These are phyloP conservation scores for Butastur rufipennis DNA, from an alignment of 2,113 vertebrate genomes.

Conservation along the genomic window DNA sequence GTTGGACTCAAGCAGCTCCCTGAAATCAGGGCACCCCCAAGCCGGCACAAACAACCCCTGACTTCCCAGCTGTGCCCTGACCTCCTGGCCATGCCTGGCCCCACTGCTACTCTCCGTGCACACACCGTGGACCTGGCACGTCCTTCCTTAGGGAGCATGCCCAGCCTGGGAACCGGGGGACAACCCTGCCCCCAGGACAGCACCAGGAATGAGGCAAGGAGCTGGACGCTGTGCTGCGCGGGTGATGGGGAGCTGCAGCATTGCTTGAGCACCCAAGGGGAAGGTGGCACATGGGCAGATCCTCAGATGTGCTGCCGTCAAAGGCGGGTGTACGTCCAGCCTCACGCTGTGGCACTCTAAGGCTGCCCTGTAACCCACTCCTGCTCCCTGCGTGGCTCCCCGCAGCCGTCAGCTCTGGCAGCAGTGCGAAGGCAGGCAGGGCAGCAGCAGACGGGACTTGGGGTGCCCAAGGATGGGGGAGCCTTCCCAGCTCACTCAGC, in stretches of 20 bases:
- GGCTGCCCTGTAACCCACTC: not conserved
- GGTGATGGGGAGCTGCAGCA: not conserved
- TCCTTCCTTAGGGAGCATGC: not conserved
- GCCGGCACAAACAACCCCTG: fast-evolving
- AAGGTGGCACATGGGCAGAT: not conserved
- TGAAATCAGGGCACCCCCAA: not conserved
- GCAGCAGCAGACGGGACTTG: fast-evolving
- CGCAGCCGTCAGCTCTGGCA: fast-evolving
- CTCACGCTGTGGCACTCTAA: not conserved
- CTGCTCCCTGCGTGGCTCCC: fast-evolving
- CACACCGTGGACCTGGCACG: not conserved
- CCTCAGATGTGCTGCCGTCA: not conserved
- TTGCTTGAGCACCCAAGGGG: not conserved
- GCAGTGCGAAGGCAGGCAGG: not conserved
- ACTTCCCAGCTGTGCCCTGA: not conserved
- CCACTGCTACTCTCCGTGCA: not conserved
- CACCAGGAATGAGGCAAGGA: not conserved
- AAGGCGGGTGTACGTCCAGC: not conserved
- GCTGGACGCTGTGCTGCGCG: not conserved
- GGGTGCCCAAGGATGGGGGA: not conserved
- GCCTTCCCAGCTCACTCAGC: not conserved
- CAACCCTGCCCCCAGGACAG: not conserved
- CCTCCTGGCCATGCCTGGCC: not conserved
- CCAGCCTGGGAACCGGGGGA: not conserved
- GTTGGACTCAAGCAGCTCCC: not conserved